These are phyloP conservation scores for Pantala flavescens DNA, from an alignment of 1,140 invertebrate species.

Conservation along the genomic window DNA sequence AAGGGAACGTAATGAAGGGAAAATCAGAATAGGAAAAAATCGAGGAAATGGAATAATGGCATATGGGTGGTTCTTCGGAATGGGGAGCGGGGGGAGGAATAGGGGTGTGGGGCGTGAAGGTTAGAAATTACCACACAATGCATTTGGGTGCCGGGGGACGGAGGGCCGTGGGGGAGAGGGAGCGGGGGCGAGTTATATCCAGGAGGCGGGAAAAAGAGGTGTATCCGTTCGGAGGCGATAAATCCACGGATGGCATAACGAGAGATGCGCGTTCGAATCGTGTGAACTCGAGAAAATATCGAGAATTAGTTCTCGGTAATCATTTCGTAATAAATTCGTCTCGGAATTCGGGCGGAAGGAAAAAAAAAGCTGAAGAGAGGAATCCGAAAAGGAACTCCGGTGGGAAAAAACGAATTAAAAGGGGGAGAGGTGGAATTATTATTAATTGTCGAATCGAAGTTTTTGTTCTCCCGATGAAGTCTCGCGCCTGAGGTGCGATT, in stretches of 20 bases:
- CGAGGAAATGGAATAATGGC: neutral
- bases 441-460: too few relatives aligned
- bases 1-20: neutral
- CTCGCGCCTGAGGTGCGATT: too few relatives aligned
- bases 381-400: neutral
- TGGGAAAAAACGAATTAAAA: neutral
- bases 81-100: neutral
- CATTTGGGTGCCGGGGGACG: neutral
- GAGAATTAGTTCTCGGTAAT: too few relatives aligned
- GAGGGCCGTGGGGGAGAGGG: neutral
- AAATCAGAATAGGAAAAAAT: slow-evolving; percentile 4
- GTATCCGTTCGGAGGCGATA: too few relatives aligned
- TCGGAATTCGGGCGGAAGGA: neutral
- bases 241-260: too few relatives aligned
- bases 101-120: slow-evolving; percentile 1
- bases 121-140: slow-evolving; percentile 10
- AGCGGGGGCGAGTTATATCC: neutral
- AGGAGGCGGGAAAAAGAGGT: too few relatives aligned
- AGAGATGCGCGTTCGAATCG: too few relatives aligned
- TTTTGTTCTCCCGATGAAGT: too few relatives aligned
- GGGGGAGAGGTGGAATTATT: neutral
- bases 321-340: too few relatives aligned
- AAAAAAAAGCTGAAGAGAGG: neutral
- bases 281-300: too few relatives aligned
- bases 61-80: neutral